phyloP scores from a whole-genome alignment of 2,888 invertebrate genomes.

The Rhagonycha lutea region DNA sequence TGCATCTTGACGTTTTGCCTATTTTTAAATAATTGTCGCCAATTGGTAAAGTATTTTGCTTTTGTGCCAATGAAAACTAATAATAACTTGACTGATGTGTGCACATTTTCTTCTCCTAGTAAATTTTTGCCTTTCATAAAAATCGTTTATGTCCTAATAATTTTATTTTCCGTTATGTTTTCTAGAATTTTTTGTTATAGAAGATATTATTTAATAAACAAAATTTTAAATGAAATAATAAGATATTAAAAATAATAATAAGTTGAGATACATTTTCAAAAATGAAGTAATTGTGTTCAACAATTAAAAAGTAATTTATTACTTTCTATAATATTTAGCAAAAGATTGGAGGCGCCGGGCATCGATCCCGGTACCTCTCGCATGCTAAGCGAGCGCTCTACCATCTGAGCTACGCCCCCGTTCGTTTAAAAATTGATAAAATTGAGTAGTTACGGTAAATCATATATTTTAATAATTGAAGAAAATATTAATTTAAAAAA shows the following conservation, averaged over 20 bases:
- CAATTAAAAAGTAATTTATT: too few relatives aligned
- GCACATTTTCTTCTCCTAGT: not conserved
- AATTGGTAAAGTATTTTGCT: slow-evolving; percentile 7
- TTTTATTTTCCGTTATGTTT: not conserved
- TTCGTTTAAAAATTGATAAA: not conserved
- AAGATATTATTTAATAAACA: too few relatives aligned
- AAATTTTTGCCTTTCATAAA: not conserved
- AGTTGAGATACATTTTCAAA: not conserved
- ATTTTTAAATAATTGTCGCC: slow-evolving; percentile 20
- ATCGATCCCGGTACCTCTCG: slow-evolving; percentile 99
- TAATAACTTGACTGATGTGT: not conserved
- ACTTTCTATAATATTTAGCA: too few relatives aligned
- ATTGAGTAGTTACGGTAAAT: too few relatives aligned
- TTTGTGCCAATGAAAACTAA: slow-evolving; percentile 7
- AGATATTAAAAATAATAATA: not conserved
- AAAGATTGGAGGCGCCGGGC: slow-evolving; percentile 86
- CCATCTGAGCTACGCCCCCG: slow-evolving; percentile 95
- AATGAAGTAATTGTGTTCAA: not conserved
- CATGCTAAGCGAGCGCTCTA: slow-evolving; percentile 99
- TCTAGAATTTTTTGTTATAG: not conserved
- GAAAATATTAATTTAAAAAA: too few relatives aligned
- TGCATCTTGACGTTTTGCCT: slow-evolving; percentile 12
- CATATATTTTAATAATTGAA: too few relatives aligned
- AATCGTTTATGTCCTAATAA: not conserved
- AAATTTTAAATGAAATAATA: too few relatives aligned